Conservation (phyloP, 2,113 vertebrate genomes). For the Xenopus borealis region DNA sequence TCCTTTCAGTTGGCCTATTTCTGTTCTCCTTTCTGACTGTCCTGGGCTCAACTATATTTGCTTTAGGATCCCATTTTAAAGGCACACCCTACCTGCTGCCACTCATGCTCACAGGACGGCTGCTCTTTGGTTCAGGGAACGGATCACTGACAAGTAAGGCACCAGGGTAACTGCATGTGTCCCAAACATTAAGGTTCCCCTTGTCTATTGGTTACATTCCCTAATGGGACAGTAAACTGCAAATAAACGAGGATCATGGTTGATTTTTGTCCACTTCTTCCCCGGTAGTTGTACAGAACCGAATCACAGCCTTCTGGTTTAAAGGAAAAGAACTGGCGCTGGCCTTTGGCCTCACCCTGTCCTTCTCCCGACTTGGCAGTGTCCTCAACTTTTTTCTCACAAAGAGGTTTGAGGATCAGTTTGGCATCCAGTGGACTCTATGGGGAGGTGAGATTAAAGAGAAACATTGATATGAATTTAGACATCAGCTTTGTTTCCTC, state of each 20-base stretch:
- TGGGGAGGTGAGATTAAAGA: constrained; percentile 65
- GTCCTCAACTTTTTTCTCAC: constrained; percentile 82
- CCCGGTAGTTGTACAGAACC: constrained; percentile 73
- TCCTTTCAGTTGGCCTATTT: constrained; percentile 68
- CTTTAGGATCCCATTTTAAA: constrained; percentile 77
- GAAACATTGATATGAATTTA: no score
- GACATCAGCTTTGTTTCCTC: no score
- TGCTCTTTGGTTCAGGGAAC: constrained; percentile 76
- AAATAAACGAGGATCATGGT: neutral
- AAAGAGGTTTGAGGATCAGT: constrained; percentile 67
- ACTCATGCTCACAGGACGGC: constrained; percentile 73
- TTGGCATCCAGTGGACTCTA: constrained; percentile 77
- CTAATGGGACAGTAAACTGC: no score
- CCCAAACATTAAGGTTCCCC: neutral
- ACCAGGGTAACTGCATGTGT: neutral
- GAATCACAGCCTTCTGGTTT: constrained; percentile 79
- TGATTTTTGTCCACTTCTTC: neutral
- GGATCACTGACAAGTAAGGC: constrained; percentile 74
- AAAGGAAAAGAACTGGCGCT: constrained; percentile 76
- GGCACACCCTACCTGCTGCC: constrained; percentile 72
- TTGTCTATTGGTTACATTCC: neutral
- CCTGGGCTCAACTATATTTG: constrained; percentile 73
- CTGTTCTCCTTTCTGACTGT: constrained; percentile 75
- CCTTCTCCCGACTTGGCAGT: constrained; percentile 73
- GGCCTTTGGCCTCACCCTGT: constrained; percentile 72